A percentile compares a stretch with the other conserved stretches of the same genome.
These are phyloP conservation scores for Acromyrmex charruanus DNA, from an alignment of 1,140 invertebrate genomes.

Conservation along the genomic window DNA sequence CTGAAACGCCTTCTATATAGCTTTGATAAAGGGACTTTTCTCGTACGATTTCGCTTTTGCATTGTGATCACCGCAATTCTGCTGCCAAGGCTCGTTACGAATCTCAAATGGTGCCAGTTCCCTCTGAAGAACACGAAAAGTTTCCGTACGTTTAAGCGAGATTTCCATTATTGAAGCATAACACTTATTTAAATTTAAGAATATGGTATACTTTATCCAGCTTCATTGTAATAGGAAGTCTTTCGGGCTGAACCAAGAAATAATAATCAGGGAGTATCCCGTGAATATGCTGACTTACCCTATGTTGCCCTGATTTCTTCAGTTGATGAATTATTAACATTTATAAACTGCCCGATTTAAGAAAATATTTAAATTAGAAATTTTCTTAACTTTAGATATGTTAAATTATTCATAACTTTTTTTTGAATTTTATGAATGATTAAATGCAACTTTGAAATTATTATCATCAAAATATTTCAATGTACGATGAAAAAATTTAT, in stretches of 20 bases:
- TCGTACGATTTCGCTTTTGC: slow-evolving; percentile 59
- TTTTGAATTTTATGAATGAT: background rate
- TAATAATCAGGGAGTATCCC: slow-evolving; percentile 17
- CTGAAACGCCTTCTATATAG: slow-evolving; percentile 45
- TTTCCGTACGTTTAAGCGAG: slow-evolving; percentile 44
- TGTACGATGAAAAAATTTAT: background rate
- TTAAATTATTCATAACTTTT: background rate
- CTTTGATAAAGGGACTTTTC: slow-evolving; percentile 57
- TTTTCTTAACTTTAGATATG: background rate
- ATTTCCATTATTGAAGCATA: slow-evolving; percentile 58
- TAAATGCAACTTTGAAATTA: background rate
- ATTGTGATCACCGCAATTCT: slow-evolving; percentile 61
- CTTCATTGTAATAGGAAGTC: slow-evolving; percentile 30
- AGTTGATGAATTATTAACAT: slow-evolving; percentile 13
- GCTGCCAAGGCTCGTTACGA: slow-evolving; percentile 59
- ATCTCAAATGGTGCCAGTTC: slow-evolving; percentile 55
- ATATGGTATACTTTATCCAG: slow-evolving; percentile 40
- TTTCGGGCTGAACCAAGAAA: background rate
- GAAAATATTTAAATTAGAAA: background rate
- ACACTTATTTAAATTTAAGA: slow-evolving; percentile 62
- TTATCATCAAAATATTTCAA: background rate
- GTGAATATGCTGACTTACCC: slow-evolving; percentile 5
- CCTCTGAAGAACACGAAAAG: slow-evolving; percentile 44
- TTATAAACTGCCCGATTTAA: background rate
- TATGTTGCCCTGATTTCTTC: background rate